These are phyloP conservation scores for Dendrocopos noguchii DNA, from an alignment of 2,113 vertebrate genomes.

Conservation along the genomic window DNA sequence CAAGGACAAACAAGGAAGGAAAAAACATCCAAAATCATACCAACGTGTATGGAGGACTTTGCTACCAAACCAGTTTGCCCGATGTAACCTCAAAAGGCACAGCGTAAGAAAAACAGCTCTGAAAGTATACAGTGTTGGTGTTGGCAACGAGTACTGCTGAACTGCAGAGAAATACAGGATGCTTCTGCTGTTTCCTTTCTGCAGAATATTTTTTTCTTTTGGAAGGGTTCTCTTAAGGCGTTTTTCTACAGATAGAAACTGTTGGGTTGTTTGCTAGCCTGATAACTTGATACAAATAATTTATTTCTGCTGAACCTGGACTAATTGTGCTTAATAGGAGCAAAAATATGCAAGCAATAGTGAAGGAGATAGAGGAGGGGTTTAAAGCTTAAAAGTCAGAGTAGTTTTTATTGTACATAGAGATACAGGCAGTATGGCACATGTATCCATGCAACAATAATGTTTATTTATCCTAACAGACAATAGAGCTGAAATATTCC, in stretches of 20 bases:
- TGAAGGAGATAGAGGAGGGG: background rate
- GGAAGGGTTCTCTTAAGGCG: constrained; percentile 58
- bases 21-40: constrained; percentile 52
- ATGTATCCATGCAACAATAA: background rate
- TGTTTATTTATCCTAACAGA: constrained; percentile 29
- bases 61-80: constrained; percentile 51
- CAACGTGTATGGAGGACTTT: constrained; percentile 52
- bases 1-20: constrained; percentile 58
- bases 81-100: constrained; percentile 56
- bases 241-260: constrained; percentile 67
- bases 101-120: constrained; percentile 69
- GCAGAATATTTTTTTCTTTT: constrained; percentile 68
- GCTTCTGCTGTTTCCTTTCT: constrained; percentile 75
- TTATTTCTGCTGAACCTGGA: constrained; percentile 59
- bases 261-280: constrained; percentile 18
- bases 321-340: constrained; percentile 44
- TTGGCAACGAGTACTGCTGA: constrained; percentile 77
- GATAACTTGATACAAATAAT: constrained; percentile 43
- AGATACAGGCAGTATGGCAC: constrained; percentile 40
- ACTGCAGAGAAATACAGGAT: constrained; percentile 77
- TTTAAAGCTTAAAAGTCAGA: background rate
- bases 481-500: background rate
- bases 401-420: background rate
- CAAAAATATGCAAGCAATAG: constrained; percentile 26
- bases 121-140: constrained; percentile 75